phyloP scores from a whole-genome alignment of 2,888 invertebrate genomes.

The Digitonthophagus gazella region DNA sequence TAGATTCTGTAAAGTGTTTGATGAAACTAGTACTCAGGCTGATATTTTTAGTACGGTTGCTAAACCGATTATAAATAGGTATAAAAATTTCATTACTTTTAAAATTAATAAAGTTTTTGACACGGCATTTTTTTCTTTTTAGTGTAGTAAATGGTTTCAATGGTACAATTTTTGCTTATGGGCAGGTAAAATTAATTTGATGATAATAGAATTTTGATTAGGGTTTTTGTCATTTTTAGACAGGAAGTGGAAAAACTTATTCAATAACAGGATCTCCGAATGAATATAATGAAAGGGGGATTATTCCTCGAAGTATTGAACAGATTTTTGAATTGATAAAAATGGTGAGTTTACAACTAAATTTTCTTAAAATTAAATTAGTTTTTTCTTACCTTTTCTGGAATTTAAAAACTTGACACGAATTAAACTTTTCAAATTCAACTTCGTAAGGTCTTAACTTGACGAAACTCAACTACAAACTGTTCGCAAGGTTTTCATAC shows the following conservation, averaged over 20 bases:
- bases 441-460: too few species aligned
- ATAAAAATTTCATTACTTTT: constrained; percentile 28
- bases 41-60: constrained; percentile 53
- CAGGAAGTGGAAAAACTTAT: constrained; percentile 58
- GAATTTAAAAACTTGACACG: too few species aligned
- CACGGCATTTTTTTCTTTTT: constrained; percentile 31
- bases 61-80: constrained; percentile 55
- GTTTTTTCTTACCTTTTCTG: too few species aligned
- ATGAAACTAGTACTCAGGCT: constrained; percentile 46
- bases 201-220: background rate
- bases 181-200: constrained; percentile 49
- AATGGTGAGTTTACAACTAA: constrained; percentile 45
- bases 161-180: constrained; percentile 58
- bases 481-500: too few species aligned
- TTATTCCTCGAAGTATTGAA: constrained; percentile 55
- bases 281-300: constrained; percentile 51
- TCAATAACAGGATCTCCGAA: constrained; percentile 54
- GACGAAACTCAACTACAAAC: too few species aligned
- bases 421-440: too few species aligned
- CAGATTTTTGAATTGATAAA: constrained; percentile 52
- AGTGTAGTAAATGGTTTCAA: constrained; percentile 57
- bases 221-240: constrained; percentile 44
- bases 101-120: constrained; percentile 1
- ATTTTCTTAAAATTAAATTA: too few species aligned
- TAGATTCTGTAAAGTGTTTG: constrained; percentile 54